A percentile compares a stretch with the other conserved stretches of the same genome.
Evolutionary conservation across 1,140 invertebrate species (phyloP).

Genomic region (Heliconius hewitsoni): DNA sequence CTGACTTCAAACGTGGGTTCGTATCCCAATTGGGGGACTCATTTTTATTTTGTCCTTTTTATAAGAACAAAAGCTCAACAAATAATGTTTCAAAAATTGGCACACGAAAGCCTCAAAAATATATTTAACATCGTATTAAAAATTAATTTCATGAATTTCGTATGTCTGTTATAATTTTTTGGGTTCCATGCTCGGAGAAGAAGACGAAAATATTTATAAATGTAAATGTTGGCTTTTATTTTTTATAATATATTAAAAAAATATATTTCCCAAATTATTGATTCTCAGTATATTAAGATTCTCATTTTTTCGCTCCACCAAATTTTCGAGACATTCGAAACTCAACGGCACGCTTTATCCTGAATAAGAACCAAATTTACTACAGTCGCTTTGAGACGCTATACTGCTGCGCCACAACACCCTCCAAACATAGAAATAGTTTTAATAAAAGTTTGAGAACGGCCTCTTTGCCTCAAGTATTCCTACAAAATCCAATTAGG

Average conservation of each 20-base stretch:
- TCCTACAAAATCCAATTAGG: conserved; percentile 31
- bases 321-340: background rate
- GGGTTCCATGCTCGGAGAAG: background rate
- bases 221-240: too few relatives aligned
- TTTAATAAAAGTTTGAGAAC: background rate
- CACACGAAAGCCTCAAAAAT: too few relatives aligned
- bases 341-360: background rate
- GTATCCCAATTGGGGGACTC: background rate
- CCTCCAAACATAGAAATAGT: background rate
- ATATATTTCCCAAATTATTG: too few relatives aligned
- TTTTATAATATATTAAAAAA: too few relatives aligned
- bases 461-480: background rate
- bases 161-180: background rate
- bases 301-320: background rate
- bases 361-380: background rate
- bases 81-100: too few relatives aligned
- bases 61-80: too few relatives aligned
- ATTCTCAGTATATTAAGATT: background rate
- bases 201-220: too few relatives aligned
- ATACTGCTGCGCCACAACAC: too few relatives aligned
- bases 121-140: background rate
- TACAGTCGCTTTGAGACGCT: too few relatives aligned
- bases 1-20: too few relatives aligned
- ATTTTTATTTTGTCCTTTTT: too few relatives aligned
- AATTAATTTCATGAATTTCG: background rate